phyloP scores from a whole-genome alignment of 2,888 invertebrate genomes.

The Pseudoips prasinana region DNA sequence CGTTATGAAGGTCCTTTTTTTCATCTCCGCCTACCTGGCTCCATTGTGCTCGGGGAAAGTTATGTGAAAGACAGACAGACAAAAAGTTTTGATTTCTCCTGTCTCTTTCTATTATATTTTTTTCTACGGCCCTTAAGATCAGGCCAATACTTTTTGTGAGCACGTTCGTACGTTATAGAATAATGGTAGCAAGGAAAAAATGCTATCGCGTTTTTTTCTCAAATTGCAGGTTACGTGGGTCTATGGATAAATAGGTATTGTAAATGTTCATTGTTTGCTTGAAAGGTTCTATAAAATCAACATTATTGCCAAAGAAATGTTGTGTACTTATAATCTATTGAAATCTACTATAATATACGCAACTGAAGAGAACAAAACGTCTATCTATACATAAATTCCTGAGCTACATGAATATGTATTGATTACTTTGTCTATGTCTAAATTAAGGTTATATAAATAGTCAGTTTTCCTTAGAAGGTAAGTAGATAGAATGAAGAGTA shows the following conservation, averaged over 20 bases:
- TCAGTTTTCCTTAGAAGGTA: slow-evolving; percentile 15
- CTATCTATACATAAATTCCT: background rate
- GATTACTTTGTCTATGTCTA: slow-evolving; percentile 11
- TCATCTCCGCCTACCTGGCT: slow-evolving; percentile 62
- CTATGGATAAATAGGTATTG: slow-evolving; percentile 49
- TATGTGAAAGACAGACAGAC: slow-evolving; percentile 65
- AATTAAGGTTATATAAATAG: slow-evolving; percentile 11
- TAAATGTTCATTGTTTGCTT: slow-evolving; percentile 44
- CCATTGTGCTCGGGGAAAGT: slow-evolving; percentile 73
- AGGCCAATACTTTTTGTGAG: slow-evolving; percentile 59
- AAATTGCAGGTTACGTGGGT: slow-evolving; percentile 64
- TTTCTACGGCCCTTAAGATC: slow-evolving; percentile 55
- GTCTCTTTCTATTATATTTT: slow-evolving; percentile 50
- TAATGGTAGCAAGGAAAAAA: slow-evolving; percentile 35
- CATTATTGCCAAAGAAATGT: slow-evolving; percentile 30
- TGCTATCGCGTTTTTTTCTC: slow-evolving; percentile 53
- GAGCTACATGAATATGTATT: slow-evolving; percentile 4
- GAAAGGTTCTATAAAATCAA: slow-evolving; percentile 34
- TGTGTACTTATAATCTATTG: slow-evolving; percentile 33
- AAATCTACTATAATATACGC: slow-evolving; percentile 10
- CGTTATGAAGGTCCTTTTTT: slow-evolving; percentile 51
- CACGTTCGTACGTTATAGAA: slow-evolving; percentile 44
- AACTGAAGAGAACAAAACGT: background rate
- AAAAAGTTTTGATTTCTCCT: slow-evolving; percentile 66
- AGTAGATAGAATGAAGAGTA: slow-evolving; percentile 26